Percentiles rank a stretch among this genome's conserved stretches.
These are phyloP conservation scores for Teleogryllus oceanicus DNA, from an alignment of 2,888 invertebrate species.

Conservation along the genomic window DNA sequence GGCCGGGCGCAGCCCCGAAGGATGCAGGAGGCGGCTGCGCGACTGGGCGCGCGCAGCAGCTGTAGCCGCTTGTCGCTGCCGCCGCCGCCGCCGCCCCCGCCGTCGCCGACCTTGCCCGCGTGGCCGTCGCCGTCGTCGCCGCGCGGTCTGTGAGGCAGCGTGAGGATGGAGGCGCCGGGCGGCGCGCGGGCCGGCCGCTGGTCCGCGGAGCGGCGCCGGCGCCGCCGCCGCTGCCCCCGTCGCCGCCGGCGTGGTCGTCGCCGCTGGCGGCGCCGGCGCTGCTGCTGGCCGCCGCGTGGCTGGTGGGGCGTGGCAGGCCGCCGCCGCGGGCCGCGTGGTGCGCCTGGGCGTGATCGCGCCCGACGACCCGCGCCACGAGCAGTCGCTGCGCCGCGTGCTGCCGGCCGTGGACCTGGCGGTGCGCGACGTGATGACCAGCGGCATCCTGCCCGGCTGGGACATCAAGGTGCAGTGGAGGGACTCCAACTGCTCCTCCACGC, in stretches of 20 bases:
- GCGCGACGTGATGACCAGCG: constrained; percentile 57
- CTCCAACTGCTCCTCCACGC: constrained; percentile 71
- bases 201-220: constrained; percentile 26
- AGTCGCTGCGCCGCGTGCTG: constrained; percentile 62
- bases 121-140: neutral
- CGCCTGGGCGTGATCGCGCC: constrained; percentile 65
- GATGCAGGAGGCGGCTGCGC: neutral
- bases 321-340: constrained; percentile 45
- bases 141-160: constrained; percentile 24
- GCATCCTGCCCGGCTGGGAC: constrained; percentile 64
- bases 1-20: neutral
- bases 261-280: neutral
- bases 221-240: constrained; percentile 28
- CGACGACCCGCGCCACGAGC: constrained; percentile 57
- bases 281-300: no score
- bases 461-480: constrained; percentile 67
- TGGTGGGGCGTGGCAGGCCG: neutral
- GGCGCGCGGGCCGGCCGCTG: constrained; percentile 20
- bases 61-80: neutral
- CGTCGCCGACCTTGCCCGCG: neutral
- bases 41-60: neutral
- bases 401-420: constrained; percentile 70
- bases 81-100: neutral
- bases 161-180: constrained; percentile 30
- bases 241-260: neutral